Base-by-base conservation (phyloP, 2,113 vertebrate genomes). In the Festucalex cinctus region DNA sequence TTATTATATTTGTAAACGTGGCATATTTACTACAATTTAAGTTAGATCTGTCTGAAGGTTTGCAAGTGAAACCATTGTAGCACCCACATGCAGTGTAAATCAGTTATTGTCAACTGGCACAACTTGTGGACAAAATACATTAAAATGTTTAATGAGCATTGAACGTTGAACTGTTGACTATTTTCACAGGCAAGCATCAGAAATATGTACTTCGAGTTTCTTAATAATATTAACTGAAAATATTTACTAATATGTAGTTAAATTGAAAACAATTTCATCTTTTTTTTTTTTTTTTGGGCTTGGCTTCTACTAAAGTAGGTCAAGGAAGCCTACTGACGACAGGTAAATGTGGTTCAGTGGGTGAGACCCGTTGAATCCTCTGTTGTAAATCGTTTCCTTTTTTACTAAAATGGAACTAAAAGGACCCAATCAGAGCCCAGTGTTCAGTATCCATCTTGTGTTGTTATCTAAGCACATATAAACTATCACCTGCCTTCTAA, bases 401-500 rank as follows among this genome's bases (percentile, higher is more conserved):
- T 28, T 6, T 6, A 32, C 6, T 8, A 17, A 54, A 54, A 54
- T 54, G 51, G 51, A 54, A 32, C 4, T 37, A 3, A 60, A 60
- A 37, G 37, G 4, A 72, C 65, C 63, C 77, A 76, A 74, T 80
- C 76, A 70, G 49, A 78, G 43, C 5, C 1, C 0, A 0, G 2
- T 0, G 17, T 68, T 56, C 43, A 73, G 66, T 49, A 80, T 68
- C 66, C 20, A 32, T 63, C 10, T 53, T 68, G 39, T 65, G 5
- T 72, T 48, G 53, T 80, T 78, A 80, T 85, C 78, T 69, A 35
- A 0, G 3, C 19, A 76, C 51, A 80, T 80, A 83, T 85, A 81
- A 82, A 65, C 62, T 65, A 76, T 83, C 66, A 80, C 71, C 79
- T 78, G 76, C 68, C 75, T 26, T 72, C 61, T 43, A 82, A 81